phyloP scores from a whole-genome alignment of 1,140 invertebrate species.

The Musca domestica region DNA sequence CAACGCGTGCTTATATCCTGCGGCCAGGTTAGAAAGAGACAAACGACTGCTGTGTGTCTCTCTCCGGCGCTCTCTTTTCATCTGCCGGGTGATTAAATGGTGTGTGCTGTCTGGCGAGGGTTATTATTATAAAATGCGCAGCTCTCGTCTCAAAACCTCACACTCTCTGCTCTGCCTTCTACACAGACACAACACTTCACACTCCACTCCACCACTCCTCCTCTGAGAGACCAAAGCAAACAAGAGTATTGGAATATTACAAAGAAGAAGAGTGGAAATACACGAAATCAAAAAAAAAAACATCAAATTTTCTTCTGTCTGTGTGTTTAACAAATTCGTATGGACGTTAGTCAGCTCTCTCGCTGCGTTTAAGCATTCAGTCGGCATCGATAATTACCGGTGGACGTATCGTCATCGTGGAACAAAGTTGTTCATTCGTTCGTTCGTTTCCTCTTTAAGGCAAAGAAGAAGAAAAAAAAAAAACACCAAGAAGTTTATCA shows the following conservation, averaged over 20 bases:
- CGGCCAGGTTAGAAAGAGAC: conserved; percentile 7
- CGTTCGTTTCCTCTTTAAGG: conserved; percentile 3
- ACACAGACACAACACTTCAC: conserved; percentile 5
- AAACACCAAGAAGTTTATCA: background rate
- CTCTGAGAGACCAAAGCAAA: background rate
- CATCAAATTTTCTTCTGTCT: background rate
- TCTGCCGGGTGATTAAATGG: background rate
- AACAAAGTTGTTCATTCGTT: conserved; percentile 17
- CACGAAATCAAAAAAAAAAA: background rate
- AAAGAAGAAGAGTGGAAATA: background rate
- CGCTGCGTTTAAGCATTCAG: conserved; percentile 53
- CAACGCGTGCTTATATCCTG: conserved; percentile 20
- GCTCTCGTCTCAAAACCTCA: conserved; percentile 5
- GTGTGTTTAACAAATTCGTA: conserved; percentile 36
- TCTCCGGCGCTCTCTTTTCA: background rate
- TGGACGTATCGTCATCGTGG: conserved; percentile 49
- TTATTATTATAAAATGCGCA: conserved; percentile 22
- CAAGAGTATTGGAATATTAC: background rate
- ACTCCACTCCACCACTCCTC: conserved; percentile 1
- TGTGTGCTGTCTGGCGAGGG: background rate
- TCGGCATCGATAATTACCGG: conserved; percentile 53
- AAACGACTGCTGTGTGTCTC: background rate
- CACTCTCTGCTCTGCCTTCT: conserved; percentile 21
- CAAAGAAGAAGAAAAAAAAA: background rate
- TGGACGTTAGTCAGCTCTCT: conserved; percentile 47